Evolutionary conservation across 2,113 vertebrate genomes (phyloP).

Genomic region (Ceyx cyanopectus): DNA sequence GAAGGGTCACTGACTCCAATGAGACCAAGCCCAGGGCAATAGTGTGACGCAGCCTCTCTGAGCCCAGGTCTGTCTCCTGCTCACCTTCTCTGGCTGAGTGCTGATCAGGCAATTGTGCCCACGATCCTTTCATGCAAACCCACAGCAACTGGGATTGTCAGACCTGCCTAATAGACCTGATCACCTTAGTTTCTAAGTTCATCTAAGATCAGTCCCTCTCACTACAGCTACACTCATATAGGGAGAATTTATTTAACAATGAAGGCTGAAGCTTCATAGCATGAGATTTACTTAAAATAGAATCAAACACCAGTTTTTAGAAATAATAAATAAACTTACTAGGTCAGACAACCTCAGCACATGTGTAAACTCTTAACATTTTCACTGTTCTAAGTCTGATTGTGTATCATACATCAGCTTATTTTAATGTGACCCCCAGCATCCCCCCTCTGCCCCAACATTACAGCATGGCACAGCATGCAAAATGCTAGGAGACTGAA

Average conservation of each 20-base stretch:
- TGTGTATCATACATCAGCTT: accelerated
- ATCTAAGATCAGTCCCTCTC: neutral
- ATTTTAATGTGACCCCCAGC: neutral
- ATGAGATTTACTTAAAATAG: neutral
- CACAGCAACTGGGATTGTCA: neutral
- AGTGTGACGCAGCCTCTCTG: neutral
- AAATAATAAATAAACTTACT: neutral
- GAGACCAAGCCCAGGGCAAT: neutral
- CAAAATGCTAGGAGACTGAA: neutral
- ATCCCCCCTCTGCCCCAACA: neutral
- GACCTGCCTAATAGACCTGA: neutral
- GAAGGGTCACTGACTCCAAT: neutral
- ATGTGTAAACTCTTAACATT: neutral
- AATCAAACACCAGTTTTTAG: neutral
- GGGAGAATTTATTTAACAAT: neutral
- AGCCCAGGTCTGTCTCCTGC: neutral
- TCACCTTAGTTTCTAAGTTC: neutral
- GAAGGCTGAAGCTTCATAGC: neutral
- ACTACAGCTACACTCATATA: neutral
- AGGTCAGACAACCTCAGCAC: neutral
- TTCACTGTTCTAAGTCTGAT: neutral
- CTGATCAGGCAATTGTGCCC: neutral
- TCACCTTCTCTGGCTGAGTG: neutral
- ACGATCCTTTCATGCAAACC: neutral
- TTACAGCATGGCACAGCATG: neutral